Conservation (phyloP, 2,888 invertebrate genomes). For the Clivina fossor region DNA sequence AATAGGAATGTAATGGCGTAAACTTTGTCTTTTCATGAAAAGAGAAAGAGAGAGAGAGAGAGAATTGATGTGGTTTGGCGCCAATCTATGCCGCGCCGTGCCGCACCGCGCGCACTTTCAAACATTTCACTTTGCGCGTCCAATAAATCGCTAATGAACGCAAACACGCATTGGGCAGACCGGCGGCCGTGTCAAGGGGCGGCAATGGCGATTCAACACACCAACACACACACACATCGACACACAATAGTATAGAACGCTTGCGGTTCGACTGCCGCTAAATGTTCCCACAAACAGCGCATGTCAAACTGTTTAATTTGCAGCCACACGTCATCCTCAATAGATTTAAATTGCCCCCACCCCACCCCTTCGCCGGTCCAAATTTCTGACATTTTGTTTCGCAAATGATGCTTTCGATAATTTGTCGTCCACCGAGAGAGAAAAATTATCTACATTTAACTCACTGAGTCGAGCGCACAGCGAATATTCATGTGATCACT, state of each 20-base stretch:
- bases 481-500: too few species aligned
- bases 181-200: slow-evolving; percentile 15
- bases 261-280: slow-evolving; percentile 9
- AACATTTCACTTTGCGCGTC: slow-evolving; percentile 19
- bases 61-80: too few species aligned
- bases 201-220: background rate
- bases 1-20: too few species aligned
- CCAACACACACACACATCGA: background rate
- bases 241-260: background rate
- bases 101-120: slow-evolving; percentile 2
- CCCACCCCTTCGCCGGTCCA: background rate
- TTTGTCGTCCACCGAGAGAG: slow-evolving; percentile 6
- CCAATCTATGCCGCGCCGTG: background rate
- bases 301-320: background rate
- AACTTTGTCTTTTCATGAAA: too few species aligned
- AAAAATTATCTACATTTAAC: slow-evolving; percentile 19
- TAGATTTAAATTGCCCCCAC: background rate
- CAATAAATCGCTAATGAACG: slow-evolving; percentile 31
- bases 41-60: too few species aligned
- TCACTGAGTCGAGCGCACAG: slow-evolving; percentile 14
- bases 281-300: slow-evolving; percentile 11
- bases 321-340: background rate
- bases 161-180: slow-evolving; percentile 26
- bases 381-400: too few species aligned
- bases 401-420: background rate